Evolutionary conservation across 2,113 vertebrate genomes (phyloP).

Genomic region (Mobula hypostoma): DNA sequence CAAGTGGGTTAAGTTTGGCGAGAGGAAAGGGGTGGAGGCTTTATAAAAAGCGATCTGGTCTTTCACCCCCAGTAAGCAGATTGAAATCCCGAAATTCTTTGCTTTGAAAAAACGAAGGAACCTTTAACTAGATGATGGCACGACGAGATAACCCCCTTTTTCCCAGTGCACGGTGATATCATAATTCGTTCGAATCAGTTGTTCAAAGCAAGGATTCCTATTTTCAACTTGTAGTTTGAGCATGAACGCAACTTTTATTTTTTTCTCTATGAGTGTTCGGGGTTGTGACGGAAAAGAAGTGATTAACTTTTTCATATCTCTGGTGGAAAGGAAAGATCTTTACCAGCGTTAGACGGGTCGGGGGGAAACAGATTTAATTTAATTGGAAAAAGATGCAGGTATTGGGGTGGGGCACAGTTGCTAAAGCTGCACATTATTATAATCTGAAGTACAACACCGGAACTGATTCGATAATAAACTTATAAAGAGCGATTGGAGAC

Average conservation of each 20-base stretch:
- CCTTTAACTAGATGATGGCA: neutral
- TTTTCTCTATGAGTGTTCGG: too few relatives aligned
- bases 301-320: too few relatives aligned
- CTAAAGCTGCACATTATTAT: neutral
- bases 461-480: neutral
- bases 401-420: neutral
- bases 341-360: neutral
- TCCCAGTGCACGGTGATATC: neutral
- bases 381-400: neutral
- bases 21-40: slow-evolving; percentile 59
- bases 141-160: neutral
- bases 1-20: slow-evolving; percentile 75
- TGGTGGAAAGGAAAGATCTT: neutral
- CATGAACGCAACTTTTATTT: too few relatives aligned
- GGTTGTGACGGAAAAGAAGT: too few relatives aligned
- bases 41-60: slow-evolving; percentile 74
- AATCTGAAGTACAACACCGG: neutral
- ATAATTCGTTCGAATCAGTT: neutral
- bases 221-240: neutral
- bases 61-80: slow-evolving; percentile 61
- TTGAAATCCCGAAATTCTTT: too few relatives aligned
- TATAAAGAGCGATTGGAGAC: neutral
- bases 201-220: too few relatives aligned
- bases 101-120: neutral
- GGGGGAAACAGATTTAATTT: too few relatives aligned